Evolutionary conservation across 2,113 vertebrate genomes (phyloP).

Genomic region (Brachyhypopomus occidentalis): DNA sequence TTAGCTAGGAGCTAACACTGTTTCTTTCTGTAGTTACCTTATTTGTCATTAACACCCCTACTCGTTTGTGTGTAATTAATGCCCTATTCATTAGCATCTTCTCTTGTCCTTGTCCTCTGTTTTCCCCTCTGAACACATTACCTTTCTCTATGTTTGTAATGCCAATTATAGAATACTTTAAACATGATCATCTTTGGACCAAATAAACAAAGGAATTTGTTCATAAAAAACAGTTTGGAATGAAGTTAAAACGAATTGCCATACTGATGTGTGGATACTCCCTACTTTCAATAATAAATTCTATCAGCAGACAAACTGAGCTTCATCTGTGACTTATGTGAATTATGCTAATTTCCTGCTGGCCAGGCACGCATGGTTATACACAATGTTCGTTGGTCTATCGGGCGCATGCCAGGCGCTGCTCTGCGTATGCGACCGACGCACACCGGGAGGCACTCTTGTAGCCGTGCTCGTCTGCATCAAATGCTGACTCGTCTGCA

Average conservation of each 20-base stretch:
- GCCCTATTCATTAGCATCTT: no score
- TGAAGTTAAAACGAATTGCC: neutral
- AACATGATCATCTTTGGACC: neutral
- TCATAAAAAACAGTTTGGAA: neutral
- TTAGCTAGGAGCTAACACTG: neutral
- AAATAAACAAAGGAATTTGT: neutral
- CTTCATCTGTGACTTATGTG: constrained; percentile 63
- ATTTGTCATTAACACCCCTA: neutral
- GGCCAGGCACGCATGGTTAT: constrained; percentile 53
- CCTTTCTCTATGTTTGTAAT: no score
- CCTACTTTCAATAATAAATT: neutral
- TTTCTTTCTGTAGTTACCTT: no score
- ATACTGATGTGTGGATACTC: neutral
- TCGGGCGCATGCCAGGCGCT: neutral
- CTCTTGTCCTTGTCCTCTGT: neutral
- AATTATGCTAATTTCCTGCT: constrained; percentile 67
- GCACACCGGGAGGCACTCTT: no score
- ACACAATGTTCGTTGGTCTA: constrained; percentile 35
- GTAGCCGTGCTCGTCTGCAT: no score
- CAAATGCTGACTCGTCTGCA: no score
- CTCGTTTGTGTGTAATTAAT: neutral
- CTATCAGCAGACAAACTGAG: constrained; percentile 14
- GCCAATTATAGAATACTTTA: neutral
- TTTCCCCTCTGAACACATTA: neutral
- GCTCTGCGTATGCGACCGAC: no score